Base-by-base conservation (phyloP, 1,140 invertebrate species). In the Tetramorium simillimum region DNA sequence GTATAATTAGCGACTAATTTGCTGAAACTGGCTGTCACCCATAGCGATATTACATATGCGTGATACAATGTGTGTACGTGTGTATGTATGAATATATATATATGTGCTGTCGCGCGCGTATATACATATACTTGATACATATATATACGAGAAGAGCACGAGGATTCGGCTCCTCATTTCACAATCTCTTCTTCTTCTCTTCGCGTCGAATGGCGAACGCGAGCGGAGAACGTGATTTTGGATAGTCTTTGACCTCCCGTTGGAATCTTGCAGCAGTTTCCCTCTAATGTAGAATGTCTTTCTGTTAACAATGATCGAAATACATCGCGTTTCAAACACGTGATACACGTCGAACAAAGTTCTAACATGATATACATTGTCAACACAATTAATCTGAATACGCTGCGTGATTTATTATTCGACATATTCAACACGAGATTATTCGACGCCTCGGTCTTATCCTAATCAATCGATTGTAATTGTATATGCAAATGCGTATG, bases 1-100 rank as follows among this genome's bases (percentile, higher is more conserved):
- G 87, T 91, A 77, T 89, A 92, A 90, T 92, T 81, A 91, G 90
- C 75, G 85, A 90, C 91, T 94, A 90, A 81, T 37, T 89, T 82
- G 81, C 87, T 92, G 82, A 81, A 81, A 24, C 24, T 63, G 16
- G 24, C 40, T 81, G 77, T 87, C 76, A 90, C 65, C 62, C 88
- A 87, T 92, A 89, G 43, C 65, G 69, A 91, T 91, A 72, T 80
- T 85, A 85, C 53, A 87, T 80, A 86, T 69, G 49, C 65, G 33
- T 56, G 63, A 53, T 78, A 86, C 51, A 88, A 53, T 80, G 65
- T 76, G 78, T n/a, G 33, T 88, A 28, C 58, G 62, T 65, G 37
- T 60, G 82, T 70, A 33, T 85, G 62, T 78, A 14, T 82, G 62
- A 46, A 28, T 87, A 72, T 78, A 28, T 86, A 72, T 77, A 63